These are phyloP conservation scores for Tinea trinotella DNA, from an alignment of 2,888 invertebrate genomes.

Conservation along the genomic window DNA sequence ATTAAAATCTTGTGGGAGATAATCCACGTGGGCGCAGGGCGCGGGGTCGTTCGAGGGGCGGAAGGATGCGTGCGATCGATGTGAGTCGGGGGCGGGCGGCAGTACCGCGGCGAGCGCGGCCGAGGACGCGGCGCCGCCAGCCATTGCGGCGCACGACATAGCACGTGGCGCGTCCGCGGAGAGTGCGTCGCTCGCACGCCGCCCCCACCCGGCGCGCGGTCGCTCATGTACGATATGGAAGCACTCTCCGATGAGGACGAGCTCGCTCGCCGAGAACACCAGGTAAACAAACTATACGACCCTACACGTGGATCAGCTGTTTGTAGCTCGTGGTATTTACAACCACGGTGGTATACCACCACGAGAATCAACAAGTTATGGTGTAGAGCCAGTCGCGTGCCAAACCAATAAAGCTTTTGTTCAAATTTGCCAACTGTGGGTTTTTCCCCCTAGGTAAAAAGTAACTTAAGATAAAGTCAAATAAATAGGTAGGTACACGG, in stretches of 20 bases:
- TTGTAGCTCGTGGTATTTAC: not conserved
- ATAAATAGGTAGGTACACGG: no score
- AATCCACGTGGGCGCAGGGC: conserved; percentile 27
- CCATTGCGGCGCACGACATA: conserved; percentile 17
- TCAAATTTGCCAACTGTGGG: conserved; percentile 6
- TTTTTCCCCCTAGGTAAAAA: not conserved
- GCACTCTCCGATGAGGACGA: conserved; percentile 69
- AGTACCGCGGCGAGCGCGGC: conserved; percentile 55
- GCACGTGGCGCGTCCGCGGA: conserved; percentile 52
- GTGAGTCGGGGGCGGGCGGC: conserved; percentile 62
- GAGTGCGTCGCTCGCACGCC: conserved; percentile 49
- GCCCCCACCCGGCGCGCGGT: conserved; percentile 30
- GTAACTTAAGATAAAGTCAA: no score
- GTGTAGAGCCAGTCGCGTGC: conserved; percentile 40
- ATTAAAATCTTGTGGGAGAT: not conserved
- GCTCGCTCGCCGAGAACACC: conserved; percentile 57
- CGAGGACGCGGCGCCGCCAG: conserved; percentile 46
- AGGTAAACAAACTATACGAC: conserved; percentile 40
- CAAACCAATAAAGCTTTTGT: conserved; percentile 46
- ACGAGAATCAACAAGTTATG: conserved; percentile 1
- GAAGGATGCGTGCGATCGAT: conserved; percentile 40
- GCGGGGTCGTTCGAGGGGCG: conserved; percentile 28
- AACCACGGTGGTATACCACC: not conserved
- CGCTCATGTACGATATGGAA: conserved; percentile 48
- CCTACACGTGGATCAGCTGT: not conserved